Conservation (phyloP, 2,113 vertebrate species). For the Siniperca chuatsi region DNA sequence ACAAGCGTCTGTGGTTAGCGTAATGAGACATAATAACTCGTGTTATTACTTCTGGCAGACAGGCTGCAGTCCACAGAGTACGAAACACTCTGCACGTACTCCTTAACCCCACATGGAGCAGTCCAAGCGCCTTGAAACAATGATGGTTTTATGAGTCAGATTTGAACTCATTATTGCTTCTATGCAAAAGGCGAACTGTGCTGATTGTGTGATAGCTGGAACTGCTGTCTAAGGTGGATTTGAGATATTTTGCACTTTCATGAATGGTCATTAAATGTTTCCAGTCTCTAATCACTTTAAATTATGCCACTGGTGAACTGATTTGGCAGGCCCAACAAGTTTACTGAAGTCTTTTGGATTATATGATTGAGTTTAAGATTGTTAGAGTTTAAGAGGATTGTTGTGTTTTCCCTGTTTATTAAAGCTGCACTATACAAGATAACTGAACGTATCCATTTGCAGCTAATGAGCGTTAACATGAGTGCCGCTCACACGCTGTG, state of each 20-base stretch:
- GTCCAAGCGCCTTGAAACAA: slow-evolving; percentile 52
- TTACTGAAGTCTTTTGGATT: neutral
- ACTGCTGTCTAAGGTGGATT: slow-evolving; percentile 54
- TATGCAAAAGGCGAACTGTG: slow-evolving; percentile 37
- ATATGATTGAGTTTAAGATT: neutral
- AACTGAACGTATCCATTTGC: no score
- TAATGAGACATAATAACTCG: slow-evolving; percentile 69
- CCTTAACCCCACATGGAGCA: slow-evolving; percentile 42
- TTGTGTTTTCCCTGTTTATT: slow-evolving; percentile 1
- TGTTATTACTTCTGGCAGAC: slow-evolving; percentile 62
- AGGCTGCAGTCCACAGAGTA: slow-evolving; percentile 47
- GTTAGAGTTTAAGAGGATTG: neutral
- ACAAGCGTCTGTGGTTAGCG: slow-evolving; percentile 51
- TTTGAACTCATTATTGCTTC: slow-evolving; percentile 56
- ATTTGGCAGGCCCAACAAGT: neutral
- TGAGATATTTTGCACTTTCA: slow-evolving; percentile 45
- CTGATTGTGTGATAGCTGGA: slow-evolving; percentile 57
- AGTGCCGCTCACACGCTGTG: no score
- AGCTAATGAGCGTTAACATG: no score
- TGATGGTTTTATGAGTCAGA: slow-evolving; percentile 51
- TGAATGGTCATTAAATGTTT: slow-evolving; percentile 44
- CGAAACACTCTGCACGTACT: slow-evolving; percentile 39
- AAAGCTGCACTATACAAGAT: neutral
- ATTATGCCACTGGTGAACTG: slow-evolving; percentile 2
- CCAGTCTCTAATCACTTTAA: slow-evolving; percentile 32